Conservation (phyloP, 2,113 vertebrate species). For the Nanger granti region DNA sequence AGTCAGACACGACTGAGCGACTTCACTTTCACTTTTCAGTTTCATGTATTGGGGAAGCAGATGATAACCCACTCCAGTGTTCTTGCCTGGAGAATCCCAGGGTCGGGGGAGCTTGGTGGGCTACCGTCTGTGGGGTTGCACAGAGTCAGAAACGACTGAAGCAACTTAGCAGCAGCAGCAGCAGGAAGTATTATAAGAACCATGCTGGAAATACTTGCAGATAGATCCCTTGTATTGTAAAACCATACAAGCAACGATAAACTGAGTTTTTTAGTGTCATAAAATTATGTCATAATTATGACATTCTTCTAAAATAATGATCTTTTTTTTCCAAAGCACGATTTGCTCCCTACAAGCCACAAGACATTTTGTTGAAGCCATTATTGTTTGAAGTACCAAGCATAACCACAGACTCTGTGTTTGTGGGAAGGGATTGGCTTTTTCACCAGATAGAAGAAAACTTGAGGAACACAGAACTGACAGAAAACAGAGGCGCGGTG, state of each 20-base stretch:
- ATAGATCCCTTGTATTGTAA: neutral
- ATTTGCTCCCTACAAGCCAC: conserved; percentile 94
- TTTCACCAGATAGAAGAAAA: conserved; percentile 90
- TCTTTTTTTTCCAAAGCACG: conserved; percentile 78
- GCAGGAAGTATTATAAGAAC: neutral
- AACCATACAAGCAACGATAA: neutral
- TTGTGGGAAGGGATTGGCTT: conserved; percentile 96
- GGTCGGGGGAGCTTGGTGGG: too few relatives aligned
- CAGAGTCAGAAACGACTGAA: too few relatives aligned
- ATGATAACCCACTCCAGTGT: too few relatives aligned
- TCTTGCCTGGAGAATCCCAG: too few relatives aligned
- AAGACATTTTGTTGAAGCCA: conserved; percentile 97
- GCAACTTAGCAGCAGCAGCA: too few relatives aligned
- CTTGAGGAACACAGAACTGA: conserved; percentile 78
- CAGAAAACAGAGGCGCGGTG: conserved; percentile 84
- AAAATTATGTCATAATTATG: neutral
- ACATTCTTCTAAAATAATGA: conserved; percentile 44
- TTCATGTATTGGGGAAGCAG: too few relatives aligned
- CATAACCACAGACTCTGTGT: conserved; percentile 97
- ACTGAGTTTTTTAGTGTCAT: neutral
- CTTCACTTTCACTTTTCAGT: too few relatives aligned
- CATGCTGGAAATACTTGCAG: neutral
- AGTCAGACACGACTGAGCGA: too few relatives aligned
- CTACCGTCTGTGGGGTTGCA: too few relatives aligned
- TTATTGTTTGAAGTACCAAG: conserved; percentile 97